Percentiles rank a stretch among this genome's conserved stretches.
Evolutionary conservation across 2,888 invertebrate species (phyloP).

Genomic region (Epirrhoe tristata): DNA sequence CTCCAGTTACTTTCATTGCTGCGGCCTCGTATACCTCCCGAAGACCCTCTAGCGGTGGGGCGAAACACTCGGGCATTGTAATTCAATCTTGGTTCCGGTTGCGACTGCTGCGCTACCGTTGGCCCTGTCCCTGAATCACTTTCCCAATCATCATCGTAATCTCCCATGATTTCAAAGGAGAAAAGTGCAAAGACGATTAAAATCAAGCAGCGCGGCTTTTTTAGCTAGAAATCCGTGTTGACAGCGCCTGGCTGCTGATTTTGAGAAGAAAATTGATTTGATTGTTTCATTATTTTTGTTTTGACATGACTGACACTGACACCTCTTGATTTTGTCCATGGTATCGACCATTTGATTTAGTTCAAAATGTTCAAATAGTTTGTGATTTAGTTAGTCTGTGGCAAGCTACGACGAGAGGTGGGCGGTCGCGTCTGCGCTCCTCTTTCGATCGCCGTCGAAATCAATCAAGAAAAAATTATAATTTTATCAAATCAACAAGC

Average conservation of each 20-base stretch:
- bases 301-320: too few species aligned
- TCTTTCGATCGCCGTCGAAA: conserved; percentile 30
- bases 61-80: conserved; percentile 59
- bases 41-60: conserved; percentile 54
- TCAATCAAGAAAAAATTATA: conserved; percentile 23
- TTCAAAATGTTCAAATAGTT: too few species aligned
- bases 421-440: conserved; percentile 38
- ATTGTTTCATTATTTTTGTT: too few species aligned
- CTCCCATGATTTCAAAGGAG: conserved; percentile 17
- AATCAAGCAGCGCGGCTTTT: not conserved
- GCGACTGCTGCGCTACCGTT: conserved; percentile 44
- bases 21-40: conserved; percentile 49
- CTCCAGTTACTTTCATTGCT: conserved; percentile 65
- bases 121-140: conserved; percentile 67
- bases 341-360: too few species aligned
- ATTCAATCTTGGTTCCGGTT: conserved; percentile 44
- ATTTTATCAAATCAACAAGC: conserved; percentile 16
- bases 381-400: too few species aligned
- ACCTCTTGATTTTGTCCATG: not conserved
- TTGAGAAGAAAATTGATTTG: too few species aligned
- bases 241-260: too few species aligned
- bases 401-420: conserved; percentile 31
- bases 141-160: conserved; percentile 61
- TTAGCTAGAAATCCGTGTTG: too few species aligned
- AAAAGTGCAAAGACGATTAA: not conserved